These are phyloP conservation scores for Tiliqua scincoides DNA, from an alignment of 2,113 vertebrate genomes.

Conservation along the genomic window DNA sequence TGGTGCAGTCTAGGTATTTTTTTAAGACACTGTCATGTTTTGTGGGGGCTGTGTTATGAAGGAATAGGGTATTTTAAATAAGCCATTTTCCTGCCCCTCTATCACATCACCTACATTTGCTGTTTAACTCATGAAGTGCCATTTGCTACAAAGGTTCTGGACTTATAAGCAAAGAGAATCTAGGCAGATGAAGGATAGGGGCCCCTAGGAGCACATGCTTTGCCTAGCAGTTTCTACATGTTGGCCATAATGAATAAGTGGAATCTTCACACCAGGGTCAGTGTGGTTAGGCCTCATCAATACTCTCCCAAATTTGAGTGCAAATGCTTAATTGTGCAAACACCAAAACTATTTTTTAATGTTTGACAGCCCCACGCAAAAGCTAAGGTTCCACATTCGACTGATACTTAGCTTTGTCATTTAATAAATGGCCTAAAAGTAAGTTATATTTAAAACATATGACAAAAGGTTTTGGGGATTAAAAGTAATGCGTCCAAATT, in stretches of 20 bases:
- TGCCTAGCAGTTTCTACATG: background rate
- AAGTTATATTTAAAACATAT: background rate
- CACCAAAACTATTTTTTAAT: no score
- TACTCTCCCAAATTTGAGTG: background rate
- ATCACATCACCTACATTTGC: no score
- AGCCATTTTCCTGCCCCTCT: no score
- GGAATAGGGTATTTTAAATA: no score
- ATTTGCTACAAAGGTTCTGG: no score
- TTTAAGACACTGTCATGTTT: no score
- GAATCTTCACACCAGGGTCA: background rate
- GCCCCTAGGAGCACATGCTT: background rate
- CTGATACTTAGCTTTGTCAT: background rate
- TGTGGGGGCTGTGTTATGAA: no score
- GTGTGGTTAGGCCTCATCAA: background rate
- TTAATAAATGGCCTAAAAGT: background rate
- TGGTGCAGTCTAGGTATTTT: no score
- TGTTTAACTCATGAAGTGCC: no score
- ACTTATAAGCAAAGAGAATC: no score
- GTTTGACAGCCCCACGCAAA: no score
- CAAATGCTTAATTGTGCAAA: background rate
- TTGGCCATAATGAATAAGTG: no score
- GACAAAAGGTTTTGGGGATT: background rate
- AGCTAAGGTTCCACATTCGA: background rate
- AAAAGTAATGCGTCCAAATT: background rate
- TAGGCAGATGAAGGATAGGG: background rate